Evolutionary conservation across 2,888 invertebrate genomes (phyloP).

Genomic region (Patella caerulea): DNA sequence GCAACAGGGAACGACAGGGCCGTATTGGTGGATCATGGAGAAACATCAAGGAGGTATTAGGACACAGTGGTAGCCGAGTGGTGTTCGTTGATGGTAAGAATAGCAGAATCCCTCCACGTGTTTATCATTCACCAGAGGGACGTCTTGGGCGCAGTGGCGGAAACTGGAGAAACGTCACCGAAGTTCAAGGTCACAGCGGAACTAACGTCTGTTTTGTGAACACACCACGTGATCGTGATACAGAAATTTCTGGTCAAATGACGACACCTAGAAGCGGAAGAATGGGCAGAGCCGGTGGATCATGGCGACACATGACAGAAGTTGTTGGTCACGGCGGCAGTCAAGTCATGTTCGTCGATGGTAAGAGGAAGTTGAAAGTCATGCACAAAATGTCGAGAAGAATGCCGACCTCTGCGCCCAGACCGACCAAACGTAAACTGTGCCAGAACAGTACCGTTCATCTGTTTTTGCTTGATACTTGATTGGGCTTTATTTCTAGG

Average conservation of each 20-base stretch:
- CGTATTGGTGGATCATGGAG: constrained; percentile 66
- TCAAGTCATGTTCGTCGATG: constrained; percentile 33
- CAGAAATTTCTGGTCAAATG: not conserved
- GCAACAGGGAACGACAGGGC: constrained; percentile 59
- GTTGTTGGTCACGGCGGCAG: constrained; percentile 31
- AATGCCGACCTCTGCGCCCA: constrained; percentile 8
- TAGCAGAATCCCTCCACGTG: not conserved
- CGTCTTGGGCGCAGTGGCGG: constrained; percentile 7
- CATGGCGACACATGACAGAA: constrained; percentile 4
- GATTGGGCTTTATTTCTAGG: too few species aligned
- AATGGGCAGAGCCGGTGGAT: constrained; percentile 2
- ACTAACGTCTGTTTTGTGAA: not conserved
- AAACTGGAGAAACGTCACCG: constrained; percentile 1
- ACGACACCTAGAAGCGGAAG: not conserved
- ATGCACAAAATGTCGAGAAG: not conserved
- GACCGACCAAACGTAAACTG: not conserved
- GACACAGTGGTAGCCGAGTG: constrained; percentile 59
- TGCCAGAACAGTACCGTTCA: too few species aligned
- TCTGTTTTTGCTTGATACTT: too few species aligned
- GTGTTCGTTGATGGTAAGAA: constrained; percentile 65
- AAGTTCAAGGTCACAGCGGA: constrained; percentile 1
- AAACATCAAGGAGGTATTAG: constrained; percentile 65
- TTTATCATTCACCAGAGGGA: not conserved
- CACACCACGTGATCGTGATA: not conserved
- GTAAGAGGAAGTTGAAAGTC: constrained; percentile 18